Evolutionary conservation across 2,888 invertebrate species (phyloP), one percentile per base, ranked within the genome.

Genomic region (Resseliella maxima): DNA sequence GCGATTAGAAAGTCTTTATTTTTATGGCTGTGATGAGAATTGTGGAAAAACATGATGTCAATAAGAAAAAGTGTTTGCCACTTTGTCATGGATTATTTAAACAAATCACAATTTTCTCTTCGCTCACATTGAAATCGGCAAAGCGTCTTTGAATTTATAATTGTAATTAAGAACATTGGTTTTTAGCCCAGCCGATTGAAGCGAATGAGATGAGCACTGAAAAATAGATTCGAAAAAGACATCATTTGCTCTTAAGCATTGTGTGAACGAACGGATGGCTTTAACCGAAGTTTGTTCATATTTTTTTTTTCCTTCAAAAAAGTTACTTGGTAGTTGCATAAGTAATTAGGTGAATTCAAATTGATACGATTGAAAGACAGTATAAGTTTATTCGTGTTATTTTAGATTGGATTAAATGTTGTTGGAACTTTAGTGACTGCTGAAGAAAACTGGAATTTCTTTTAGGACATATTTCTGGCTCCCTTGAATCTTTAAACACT

Each of bases 1-100:
- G 72, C 72, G 72, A 72, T 72, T 72, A 72, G 72, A 72, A 72
- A 72, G 72, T 72, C 31, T 72, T 72, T 72, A 72, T 72, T 72
- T 72, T 72, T 72, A 72, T 72, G 72, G 18, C 31, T 31, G 31
- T 15, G 72, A 31, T 72, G 72, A 72, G 72, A 72, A 72, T 72
- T 72, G 2, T 2, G 50, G n/a, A 24, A 18, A 59, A 59, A n/a
- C 0, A 59, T 12, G n/a, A 24, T 59, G 59, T 24, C 72, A 15
- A 27, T 50, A 18, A 72, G 72, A 72, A 72, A 72, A 72, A 72
- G 72, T 31, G 72, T 72, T 72, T 72, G 72, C 72, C 72, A 72
- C 72, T 72, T 72, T 72, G 72, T 72, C 72, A 72, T 72, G 72
- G 72, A 72, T 72, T 72, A 72, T 72, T 72, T 72, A 72, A 6